Evolutionary conservation across 1,140 invertebrate species (phyloP).

Genomic region (Fopius arisanus): DNA sequence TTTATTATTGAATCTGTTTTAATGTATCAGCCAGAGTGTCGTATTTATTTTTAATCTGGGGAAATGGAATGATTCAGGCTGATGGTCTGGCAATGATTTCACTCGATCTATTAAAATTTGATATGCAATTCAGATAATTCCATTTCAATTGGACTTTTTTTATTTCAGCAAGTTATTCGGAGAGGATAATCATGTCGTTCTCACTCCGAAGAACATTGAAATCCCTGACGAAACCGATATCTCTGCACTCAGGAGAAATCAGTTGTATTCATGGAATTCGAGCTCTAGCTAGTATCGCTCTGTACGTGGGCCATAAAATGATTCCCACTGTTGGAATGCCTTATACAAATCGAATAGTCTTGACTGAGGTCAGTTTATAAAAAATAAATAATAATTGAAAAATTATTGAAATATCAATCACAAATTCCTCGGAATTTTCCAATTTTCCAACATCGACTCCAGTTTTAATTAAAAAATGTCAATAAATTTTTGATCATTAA

Average conservation of each 20-base stretch:
- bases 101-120: too few relatives aligned
- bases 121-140: too few relatives aligned
- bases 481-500: too few relatives aligned
- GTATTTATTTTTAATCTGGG: too few relatives aligned
- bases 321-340: slow-evolving; percentile 69
- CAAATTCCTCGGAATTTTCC: not conserved
- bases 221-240: slow-evolving; percentile 48
- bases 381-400: not conserved
- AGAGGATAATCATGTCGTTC: slow-evolving; percentile 66
- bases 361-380: slow-evolving; percentile 66
- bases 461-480: too few relatives aligned
- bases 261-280: slow-evolving; percentile 72
- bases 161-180: slow-evolving; percentile 56
- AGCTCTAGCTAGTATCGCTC: slow-evolving; percentile 66
- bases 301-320: slow-evolving; percentile 72
- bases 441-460: too few relatives aligned
- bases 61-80: too few relatives aligned
- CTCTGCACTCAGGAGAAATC: slow-evolving; percentile 62
- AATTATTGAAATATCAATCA: not conserved
- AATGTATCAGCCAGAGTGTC: too few relatives aligned
- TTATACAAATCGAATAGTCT: slow-evolving; percentile 68
- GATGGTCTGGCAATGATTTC: too few relatives aligned
- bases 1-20: too few relatives aligned
- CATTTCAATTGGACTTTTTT: too few relatives aligned
- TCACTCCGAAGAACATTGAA: slow-evolving; percentile 62